A percentile compares a stretch with the other conserved stretches of the same genome.
Conservation (phyloP, 2,797 vertebrate genomes). For the Ciconia nigra region DNA sequence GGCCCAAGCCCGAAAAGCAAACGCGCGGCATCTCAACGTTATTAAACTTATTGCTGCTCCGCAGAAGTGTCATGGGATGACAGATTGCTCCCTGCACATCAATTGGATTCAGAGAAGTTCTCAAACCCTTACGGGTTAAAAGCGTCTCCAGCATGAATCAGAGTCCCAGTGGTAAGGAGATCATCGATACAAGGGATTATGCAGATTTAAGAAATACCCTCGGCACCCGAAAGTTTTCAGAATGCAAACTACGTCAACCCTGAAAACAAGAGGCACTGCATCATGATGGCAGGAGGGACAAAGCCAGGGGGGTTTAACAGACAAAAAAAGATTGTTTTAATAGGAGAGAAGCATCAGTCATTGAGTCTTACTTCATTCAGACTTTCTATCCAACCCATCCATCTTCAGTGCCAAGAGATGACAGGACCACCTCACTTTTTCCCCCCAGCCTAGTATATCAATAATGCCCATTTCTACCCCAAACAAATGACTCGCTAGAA, state of each 20-base stretch:
- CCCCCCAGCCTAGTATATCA: constrained; percentile 47
- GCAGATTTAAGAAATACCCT: constrained; percentile 72
- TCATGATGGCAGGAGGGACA: constrained; percentile 95
- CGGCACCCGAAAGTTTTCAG: constrained; percentile 73
- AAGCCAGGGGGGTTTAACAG: constrained; percentile 75
- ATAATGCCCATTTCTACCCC: constrained; percentile 55
- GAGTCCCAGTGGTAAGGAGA: constrained; percentile 59
- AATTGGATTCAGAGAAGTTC: constrained; percentile 26
- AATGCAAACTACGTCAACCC: constrained; percentile 75
- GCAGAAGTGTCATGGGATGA: constrained; percentile 57
- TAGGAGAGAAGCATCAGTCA: constrained; percentile 96
- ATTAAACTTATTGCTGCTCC: constrained; percentile 9
- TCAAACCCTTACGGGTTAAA: constrained; percentile 71
- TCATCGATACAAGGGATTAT: constrained; percentile 72
- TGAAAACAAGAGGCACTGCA: constrained; percentile 94
- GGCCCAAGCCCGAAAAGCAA: neutral
- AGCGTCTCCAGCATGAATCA: constrained; percentile 54
- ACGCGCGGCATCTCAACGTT: fast-evolving
- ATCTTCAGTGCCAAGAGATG: constrained; percentile 91
- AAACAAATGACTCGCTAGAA: constrained; percentile 50
- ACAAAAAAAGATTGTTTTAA: constrained; percentile 90
- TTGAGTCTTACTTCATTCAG: constrained; percentile 95
- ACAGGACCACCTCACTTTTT: constrained; percentile 81
- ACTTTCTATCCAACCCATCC: constrained; percentile 89
- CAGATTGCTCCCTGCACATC: constrained; percentile 61